Base-by-base conservation (phyloP, 2,797 vertebrate genomes). In the Pteropus rufus region DNA sequence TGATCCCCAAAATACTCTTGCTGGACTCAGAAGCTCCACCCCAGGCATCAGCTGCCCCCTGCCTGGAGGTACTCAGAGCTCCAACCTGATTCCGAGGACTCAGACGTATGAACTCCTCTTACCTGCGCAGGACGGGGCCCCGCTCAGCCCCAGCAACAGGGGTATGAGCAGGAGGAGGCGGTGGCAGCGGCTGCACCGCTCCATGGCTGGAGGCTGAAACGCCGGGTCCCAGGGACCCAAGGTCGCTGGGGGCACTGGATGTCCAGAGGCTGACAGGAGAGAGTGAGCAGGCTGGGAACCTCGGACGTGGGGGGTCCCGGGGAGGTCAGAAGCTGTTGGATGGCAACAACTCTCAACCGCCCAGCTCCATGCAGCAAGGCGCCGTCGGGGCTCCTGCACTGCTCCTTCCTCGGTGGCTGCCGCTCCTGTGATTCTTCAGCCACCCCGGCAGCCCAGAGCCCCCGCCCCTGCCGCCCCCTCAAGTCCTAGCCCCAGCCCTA, bases 61-160 rank as follows among this genome's bases (percentile, higher is more conserved):
- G 16, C 52, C 54, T 7, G 2, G 36, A 31, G 49, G 15, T 19
- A 65, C 56, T 77, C 10, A 12, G 85, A 39, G 44, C 92, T 58
- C 54, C 62, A 39, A 24, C 67, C 75, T 39, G 49, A 44, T 52
- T 80, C 23, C 3, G 5, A n/a, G 5, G 2, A 81, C 16, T 31
- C 44, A 9, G 73, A 46, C 18, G 1, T 31, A 58, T 0, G 26
- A 31, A 29, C 54, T 73, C 41, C 70, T 46, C 97, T 94, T 96
- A 97, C 97, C 97, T 97, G 97, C 96, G 92, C 89, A 58, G 86
- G 79, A 62, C 0, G n/a, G 96, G 79, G 70, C 64, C 10, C 60
- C 8, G 44, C 93, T 96, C 90, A 98, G 90, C 85, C 77, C 97
- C 93, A 98, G 93, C 90, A 97, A 49, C 92, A 98, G 92, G 21